Conservation (phyloP, 2,888 invertebrate genomes). For the Taenaris catops region DNA sequence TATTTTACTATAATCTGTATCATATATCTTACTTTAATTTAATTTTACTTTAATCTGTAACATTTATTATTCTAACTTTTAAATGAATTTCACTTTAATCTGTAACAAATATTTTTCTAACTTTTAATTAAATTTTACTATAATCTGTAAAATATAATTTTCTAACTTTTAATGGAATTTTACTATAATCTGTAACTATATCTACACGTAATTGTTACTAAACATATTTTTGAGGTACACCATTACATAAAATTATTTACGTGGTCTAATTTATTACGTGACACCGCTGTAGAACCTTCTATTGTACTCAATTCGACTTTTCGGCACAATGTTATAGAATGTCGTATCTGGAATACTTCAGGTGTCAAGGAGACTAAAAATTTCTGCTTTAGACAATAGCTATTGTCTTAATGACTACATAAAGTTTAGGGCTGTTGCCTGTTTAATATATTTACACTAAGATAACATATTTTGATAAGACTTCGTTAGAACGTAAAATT, state of each 20-base stretch:
- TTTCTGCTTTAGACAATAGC: conserved; percentile 19
- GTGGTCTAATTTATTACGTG: conserved; percentile 36
- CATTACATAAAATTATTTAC: not conserved
- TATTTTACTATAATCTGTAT: no score
- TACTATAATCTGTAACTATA: not conserved
- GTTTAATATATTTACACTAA: conserved; percentile 12
- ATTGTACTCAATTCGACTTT: conserved; percentile 38
- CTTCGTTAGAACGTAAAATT: conserved; percentile 1
- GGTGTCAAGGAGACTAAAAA: conserved; percentile 24
- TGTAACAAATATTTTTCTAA: no score
- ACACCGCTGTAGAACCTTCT: conserved; percentile 42
- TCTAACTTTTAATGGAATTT: no score
- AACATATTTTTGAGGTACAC: no score
- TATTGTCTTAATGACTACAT: conserved; percentile 21
- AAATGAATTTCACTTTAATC: no score
- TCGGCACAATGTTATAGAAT: conserved; percentile 13
- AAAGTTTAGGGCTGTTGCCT: conserved; percentile 11
- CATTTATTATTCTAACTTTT: no score
- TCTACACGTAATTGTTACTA: not conserved
- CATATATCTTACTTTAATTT: no score
- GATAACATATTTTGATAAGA: conserved; percentile 16
- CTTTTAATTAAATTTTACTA: no score
- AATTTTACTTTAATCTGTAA: no score
- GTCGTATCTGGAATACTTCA: conserved; percentile 19
- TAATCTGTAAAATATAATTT: no score